A percentile compares a stretch with the other conserved stretches of the same genome.
phyloP scores from a whole-genome alignment of 2,113 vertebrate genomes.

The Danionella cerebrum region DNA sequence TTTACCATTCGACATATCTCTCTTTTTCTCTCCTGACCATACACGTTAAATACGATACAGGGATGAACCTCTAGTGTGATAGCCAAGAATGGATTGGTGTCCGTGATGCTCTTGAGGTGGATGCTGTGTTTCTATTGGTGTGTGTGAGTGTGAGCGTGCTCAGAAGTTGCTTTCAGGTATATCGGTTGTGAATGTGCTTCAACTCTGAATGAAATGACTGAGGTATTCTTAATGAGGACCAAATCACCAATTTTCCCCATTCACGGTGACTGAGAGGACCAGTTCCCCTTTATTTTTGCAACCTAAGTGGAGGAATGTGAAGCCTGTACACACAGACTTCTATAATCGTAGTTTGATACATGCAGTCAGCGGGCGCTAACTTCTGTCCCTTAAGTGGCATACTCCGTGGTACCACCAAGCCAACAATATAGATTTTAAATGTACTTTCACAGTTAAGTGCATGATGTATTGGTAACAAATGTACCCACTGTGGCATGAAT shows the following conservation, averaged over 20 bases:
- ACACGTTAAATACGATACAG: background rate
- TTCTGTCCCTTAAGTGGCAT: background rate
- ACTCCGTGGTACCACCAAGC: background rate
- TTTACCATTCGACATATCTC: conserved; percentile 30
- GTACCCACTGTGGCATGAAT: conserved; percentile 29
- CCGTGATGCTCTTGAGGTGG: conserved; percentile 4
- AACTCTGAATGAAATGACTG: conserved; percentile 29
- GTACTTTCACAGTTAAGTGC: conserved; percentile 35
- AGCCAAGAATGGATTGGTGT: background rate
- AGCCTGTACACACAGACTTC: background rate
- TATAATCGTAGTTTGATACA: conserved; percentile 13
- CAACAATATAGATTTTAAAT: background rate
- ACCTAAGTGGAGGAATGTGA: conserved; percentile 13
- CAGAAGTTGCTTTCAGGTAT: conserved; percentile 18
- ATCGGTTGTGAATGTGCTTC: conserved; percentile 10
- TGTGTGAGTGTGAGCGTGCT: background rate
- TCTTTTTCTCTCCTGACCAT: background rate
- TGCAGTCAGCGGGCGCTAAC: background rate
- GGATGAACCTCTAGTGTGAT: background rate
- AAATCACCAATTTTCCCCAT: background rate
- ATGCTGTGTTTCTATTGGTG: conserved; percentile 7
- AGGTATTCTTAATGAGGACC: conserved; percentile 26
- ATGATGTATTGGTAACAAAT: conserved; percentile 21
- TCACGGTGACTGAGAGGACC: conserved; percentile 1
- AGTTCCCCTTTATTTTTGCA: conserved; percentile 3